phyloP scores from a whole-genome alignment of 2,888 invertebrate species.

The Lysandra coridon region DNA sequence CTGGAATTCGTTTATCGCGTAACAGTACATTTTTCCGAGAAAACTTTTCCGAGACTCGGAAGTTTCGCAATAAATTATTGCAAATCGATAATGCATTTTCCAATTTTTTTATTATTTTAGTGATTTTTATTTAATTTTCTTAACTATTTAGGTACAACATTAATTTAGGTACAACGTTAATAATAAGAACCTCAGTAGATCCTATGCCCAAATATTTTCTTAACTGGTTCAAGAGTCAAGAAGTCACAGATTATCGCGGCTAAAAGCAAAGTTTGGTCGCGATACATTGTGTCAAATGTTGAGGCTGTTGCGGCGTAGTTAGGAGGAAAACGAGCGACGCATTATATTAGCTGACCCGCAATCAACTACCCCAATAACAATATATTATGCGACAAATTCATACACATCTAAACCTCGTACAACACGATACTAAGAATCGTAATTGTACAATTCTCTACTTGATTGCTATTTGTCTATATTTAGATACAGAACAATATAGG shows the following conservation, averaged over 20 bases:
- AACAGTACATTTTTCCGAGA: too few species aligned
- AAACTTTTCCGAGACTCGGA: too few species aligned
- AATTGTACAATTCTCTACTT: background rate
- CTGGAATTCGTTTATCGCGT: too few species aligned
- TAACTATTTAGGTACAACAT: too few species aligned
- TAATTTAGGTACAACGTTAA: too few species aligned
- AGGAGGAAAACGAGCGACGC: constrained; percentile 1
- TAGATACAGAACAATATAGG: background rate
- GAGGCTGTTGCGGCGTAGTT: background rate
- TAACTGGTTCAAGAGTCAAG: background rate
- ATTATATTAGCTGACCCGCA: constrained; percentile 5
- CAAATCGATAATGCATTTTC: too few species aligned
- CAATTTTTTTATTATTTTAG: too few species aligned
- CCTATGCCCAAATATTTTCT: background rate
- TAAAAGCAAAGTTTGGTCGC: constrained; percentile 12
- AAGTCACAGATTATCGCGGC: background rate
- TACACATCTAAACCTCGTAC: background rate
- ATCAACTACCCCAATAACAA: background rate
- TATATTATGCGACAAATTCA: background rate
- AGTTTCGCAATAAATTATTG: too few species aligned
- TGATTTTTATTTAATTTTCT: too few species aligned
- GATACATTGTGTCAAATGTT: background rate
- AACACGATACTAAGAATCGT: background rate
- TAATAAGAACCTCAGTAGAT: too few species aligned
- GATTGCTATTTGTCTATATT: background rate